phyloP scores from a whole-genome alignment of 2,888 invertebrate species.

The Plagodis dolabraria region DNA sequence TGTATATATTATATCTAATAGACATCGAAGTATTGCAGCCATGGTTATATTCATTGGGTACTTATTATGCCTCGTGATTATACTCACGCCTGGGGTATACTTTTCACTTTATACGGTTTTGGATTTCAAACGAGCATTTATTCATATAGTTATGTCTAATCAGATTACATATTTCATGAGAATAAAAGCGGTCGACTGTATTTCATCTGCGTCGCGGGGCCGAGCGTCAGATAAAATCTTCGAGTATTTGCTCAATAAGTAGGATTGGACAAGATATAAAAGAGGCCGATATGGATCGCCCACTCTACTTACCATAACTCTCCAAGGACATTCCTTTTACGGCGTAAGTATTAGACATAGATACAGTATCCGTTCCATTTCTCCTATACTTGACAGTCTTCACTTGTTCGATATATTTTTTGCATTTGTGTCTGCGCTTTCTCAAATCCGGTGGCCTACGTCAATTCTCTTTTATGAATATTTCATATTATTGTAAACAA shows the following conservation, averaged over 20 bases:
- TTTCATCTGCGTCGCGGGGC: constrained; percentile 71
- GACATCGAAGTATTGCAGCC: constrained; percentile 18
- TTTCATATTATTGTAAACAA: constrained; percentile 79
- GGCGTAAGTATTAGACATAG: constrained; percentile 38
- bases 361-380: constrained; percentile 48
- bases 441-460: constrained; percentile 62
- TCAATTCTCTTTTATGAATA: constrained; percentile 76
- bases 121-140: constrained; percentile 44
- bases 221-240: constrained; percentile 68
- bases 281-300: constrained; percentile 59
- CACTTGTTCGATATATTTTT: constrained; percentile 58
- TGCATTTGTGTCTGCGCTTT: constrained; percentile 49
- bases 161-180: constrained; percentile 71
- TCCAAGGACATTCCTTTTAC: constrained; percentile 54
- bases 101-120: constrained; percentile 50
- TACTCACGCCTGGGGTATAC: constrained; percentile 42
- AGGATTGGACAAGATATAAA: constrained; percentile 66
- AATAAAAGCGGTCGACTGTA: constrained; percentile 58
- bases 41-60: background rate
- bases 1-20: constrained; percentile 19
- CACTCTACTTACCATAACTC: constrained; percentile 43
- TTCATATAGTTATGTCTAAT: constrained; percentile 52
- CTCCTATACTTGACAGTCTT: constrained; percentile 56
- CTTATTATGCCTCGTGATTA: constrained; percentile 3
- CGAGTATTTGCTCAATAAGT: constrained; percentile 66